phyloP scores from a whole-genome alignment of 2,888 invertebrate species.

The Syritta pipiens region DNA sequence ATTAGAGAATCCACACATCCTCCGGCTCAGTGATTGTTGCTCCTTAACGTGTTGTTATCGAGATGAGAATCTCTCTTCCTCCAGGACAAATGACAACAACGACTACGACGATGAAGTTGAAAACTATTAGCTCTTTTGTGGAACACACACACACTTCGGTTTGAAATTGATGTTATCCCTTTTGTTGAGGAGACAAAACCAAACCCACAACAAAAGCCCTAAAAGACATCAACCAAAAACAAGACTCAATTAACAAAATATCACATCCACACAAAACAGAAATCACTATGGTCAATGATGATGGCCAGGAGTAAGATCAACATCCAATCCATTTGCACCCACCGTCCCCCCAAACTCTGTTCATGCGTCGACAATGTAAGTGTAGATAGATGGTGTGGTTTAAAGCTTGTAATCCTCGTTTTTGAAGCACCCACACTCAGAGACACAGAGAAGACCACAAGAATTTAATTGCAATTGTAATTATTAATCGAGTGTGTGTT shows the following conservation, averaged over 20 bases:
- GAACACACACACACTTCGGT: too few species aligned
- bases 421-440: too few species aligned
- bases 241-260: slow-evolving; percentile 43
- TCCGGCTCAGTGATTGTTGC: too few species aligned
- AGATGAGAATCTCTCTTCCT: too few species aligned
- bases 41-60: too few species aligned
- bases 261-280: slow-evolving; percentile 1
- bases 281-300: slow-evolving; percentile 30
- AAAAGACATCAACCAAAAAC: slow-evolving; percentile 33
- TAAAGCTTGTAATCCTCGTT: slow-evolving; percentile 32
- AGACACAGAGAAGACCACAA: slow-evolving; percentile 51
- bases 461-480: slow-evolving; percentile 66
- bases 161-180: slow-evolving; percentile 39
- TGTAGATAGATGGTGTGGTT: too few species aligned
- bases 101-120: too few species aligned
- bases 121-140: too few species aligned
- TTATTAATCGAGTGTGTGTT: slow-evolving; percentile 58
- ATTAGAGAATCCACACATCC: background rate
- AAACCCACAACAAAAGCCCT: background rate
- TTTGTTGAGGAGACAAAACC: slow-evolving; percentile 18
- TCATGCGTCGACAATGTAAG: too few species aligned
- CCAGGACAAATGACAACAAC: too few species aligned
- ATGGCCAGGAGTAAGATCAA: slow-evolving; percentile 29
- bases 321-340: background rate
- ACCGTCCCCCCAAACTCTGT: too few species aligned